Conservation (phyloP, 2,888 invertebrate genomes). For the Cheilosia vernalis region DNA sequence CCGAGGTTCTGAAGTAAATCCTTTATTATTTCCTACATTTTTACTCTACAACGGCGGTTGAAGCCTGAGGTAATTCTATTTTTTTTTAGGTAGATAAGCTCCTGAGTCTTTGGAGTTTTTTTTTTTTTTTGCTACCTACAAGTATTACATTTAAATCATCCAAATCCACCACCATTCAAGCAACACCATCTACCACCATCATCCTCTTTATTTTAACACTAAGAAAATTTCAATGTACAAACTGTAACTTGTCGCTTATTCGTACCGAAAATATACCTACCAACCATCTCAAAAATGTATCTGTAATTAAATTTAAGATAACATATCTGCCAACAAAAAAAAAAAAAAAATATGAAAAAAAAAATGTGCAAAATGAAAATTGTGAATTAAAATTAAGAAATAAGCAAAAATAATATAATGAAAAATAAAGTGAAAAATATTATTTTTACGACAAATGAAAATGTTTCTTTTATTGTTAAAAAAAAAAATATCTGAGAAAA, state of each 20-base stretch:
- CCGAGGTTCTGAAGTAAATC: too few relatives aligned
- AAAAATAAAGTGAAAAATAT: constrained; percentile 69
- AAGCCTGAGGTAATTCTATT: too few relatives aligned
- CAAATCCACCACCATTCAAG: neutral
- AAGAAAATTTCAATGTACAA: constrained; percentile 27
- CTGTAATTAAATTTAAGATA: constrained; percentile 72
- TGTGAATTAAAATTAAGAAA: constrained; percentile 64
- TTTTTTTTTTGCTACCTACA: neutral
- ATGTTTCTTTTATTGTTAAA: constrained; percentile 65
- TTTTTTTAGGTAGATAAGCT: too few relatives aligned
- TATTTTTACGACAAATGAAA: constrained; percentile 44
- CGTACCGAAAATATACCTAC: constrained; percentile 49
- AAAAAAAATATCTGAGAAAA: constrained; percentile 1
- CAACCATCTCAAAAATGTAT: constrained; percentile 17
- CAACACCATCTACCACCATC: constrained; percentile 54
- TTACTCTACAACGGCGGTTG: too few relatives aligned
- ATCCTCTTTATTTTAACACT: constrained; percentile 54
- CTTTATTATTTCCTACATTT: too few relatives aligned
- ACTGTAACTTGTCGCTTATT: constrained; percentile 52
- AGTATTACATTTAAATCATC: neutral
- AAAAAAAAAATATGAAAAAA: constrained; percentile 15
- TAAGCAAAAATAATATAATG: constrained; percentile 30
- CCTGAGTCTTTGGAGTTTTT: too few relatives aligned
- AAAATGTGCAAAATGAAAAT: constrained; percentile 51
- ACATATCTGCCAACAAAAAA: neutral